Base-by-base conservation (phyloP, 2,888 invertebrate genomes). In the Exocentrus adspersus region DNA sequence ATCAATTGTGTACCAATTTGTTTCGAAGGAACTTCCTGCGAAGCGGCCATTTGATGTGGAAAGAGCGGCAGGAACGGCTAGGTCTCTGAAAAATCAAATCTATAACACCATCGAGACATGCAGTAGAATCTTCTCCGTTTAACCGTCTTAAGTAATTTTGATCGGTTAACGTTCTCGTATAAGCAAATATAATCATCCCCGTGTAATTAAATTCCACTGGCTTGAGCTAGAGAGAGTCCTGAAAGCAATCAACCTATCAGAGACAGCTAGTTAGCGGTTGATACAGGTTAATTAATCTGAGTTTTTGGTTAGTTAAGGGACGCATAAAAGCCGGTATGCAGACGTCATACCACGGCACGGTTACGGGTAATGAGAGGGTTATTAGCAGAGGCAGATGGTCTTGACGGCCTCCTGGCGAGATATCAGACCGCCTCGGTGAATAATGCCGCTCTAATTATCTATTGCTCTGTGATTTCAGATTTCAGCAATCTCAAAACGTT, bases 281-380 rank as follows among this genome's bases (percentile, higher is more conserved):
- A 73, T 76, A 72, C 77, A 77, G 75, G 77, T 78, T 78, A 78
- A 79, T 79, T 77, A 79, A 78, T 78, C 77, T 72, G 75, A 77
- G 78, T 79, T 79, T 78, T 78, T 78, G 78, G 79, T 78, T 78
- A 76, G 78, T 79, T 77, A 78, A 75, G 71, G 75, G 74, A 71
- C 74, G 75, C 75, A 78, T 77, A 78, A 78, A 78, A 75, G 78
- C 73, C 71, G 71, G 71, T 73, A 73, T 72, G 71, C 74, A 75
- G 73, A 77, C 74, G 77, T 78, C 78, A 75, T 78, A 72, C 75
- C 73, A 46, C 45, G 54, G 72, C 78, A 78, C 77, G 77, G 78
- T 79, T 78, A 79, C 77, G 77, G 76, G 77, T 80, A 80, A 80
- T 79, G 78, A 79, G 79, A 77, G 77, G 78, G 78, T 78, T 79